Evolutionary conservation across 2,113 vertebrate species (phyloP), one percentile per base, ranked within the genome.

Genomic region (Pteruthius melanotis): DNA sequence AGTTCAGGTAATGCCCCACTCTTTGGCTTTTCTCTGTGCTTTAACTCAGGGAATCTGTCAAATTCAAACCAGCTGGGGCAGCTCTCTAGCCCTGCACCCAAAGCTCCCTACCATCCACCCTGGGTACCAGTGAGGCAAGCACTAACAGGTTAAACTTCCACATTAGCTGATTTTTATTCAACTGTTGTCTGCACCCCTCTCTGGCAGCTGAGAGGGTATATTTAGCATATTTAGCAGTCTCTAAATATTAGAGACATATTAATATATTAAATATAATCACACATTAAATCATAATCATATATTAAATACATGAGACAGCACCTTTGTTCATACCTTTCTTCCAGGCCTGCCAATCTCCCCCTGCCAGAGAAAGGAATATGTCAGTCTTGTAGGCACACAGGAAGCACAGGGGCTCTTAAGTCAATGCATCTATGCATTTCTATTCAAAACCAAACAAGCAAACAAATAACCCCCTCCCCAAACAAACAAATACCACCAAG

Each of bases 261-360:
- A n/a, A n/a, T n/a, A n/a, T n/a, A n/a, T n/a, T n/a, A n/a, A n/a
- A n/a, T n/a, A n/a, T n/a, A n/a, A n/a, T n/a, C n/a, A n/a, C n/a
- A n/a, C n/a, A n/a, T n/a, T n/a, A n/a, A n/a, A n/a, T n/a, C n/a
- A n/a, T n/a, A n/a, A n/a, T n/a, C n/a, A n/a, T n/a, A n/a, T n/a
- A n/a, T n/a, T n/a, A n/a, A n/a, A n/a, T n/a, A n/a, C n/a, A n/a
- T n/a, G n/a, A n/a, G n/a, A 64, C 37, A 81, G 42, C 47, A 84
- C 40, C 27, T 95, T 53, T 23, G 30, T 79, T 83, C 98, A 97
- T 99, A 99, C 99, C 99, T 99, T 99, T 98, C 99, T 98, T 98
- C 99, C 99, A 79, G 99, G 99, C 97, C 98, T 98, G 98, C 99
- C 99, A 92, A 99, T 98, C 98, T 99, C 99, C 97, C 99, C 99